Percentiles rank a stretch among this genome's conserved stretches.
Conservation (phyloP, 2,113 vertebrate species). For the Pelecanus crispus region DNA sequence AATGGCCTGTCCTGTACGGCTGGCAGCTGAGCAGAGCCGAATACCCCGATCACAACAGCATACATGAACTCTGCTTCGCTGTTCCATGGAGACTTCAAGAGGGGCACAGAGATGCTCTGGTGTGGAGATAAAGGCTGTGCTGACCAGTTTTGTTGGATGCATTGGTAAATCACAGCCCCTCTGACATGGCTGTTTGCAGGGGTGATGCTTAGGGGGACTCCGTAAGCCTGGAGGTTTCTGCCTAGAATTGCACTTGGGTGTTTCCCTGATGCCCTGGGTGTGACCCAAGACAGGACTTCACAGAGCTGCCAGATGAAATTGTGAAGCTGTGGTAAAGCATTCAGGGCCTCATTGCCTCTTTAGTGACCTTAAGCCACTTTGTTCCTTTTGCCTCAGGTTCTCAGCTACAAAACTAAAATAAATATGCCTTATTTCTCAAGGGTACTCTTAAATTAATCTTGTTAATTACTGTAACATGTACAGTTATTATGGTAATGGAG, state of each 20-base stretch:
- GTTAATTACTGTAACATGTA: background rate
- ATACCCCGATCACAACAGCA: accelerated
- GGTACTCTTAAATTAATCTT: background rate
- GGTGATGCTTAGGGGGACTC: background rate
- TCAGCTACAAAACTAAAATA: background rate
- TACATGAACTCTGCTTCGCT: background rate
- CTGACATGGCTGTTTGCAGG: background rate
- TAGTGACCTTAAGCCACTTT: background rate
- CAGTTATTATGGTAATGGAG: background rate
- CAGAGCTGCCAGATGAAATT: background rate
- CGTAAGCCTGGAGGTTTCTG: background rate
- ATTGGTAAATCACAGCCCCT: background rate
- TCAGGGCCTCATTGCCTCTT: background rate
- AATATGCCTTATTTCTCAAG: background rate
- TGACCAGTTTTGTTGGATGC: background rate
- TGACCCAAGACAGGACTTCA: background rate
- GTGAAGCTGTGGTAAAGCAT: background rate
- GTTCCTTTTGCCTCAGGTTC: background rate
- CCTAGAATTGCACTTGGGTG: background rate
- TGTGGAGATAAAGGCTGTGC: background rate
- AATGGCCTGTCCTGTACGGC: accelerated
- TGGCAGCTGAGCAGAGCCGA: accelerated
- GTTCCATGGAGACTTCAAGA: background rate
- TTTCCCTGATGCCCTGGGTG: background rate
- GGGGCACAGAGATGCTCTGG: background rate